Conservation (phyloP, 2,113 vertebrate species). For the Tychaedon coryphoeus region DNA sequence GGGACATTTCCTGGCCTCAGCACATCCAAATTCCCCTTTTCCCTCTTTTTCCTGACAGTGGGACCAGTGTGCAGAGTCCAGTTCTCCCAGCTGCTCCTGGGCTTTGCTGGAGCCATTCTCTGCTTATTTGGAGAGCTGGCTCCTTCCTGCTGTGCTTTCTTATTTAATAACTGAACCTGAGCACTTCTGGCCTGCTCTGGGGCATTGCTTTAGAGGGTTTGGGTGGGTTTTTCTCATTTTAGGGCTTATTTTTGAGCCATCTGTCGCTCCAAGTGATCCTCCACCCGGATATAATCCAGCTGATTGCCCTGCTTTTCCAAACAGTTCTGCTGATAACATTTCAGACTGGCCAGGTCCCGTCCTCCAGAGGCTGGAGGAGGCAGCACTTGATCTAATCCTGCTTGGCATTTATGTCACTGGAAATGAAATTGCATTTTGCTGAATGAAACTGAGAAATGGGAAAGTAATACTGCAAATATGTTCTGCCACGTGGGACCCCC, state of each 20-base stretch:
- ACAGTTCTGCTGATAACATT: background rate
- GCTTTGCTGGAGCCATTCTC: background rate
- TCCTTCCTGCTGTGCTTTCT: background rate
- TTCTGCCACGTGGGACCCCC: background rate
- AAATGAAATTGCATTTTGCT: conserved; percentile 53
- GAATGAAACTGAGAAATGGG: conserved; percentile 44
- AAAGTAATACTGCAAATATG: background rate
- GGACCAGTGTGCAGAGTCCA: background rate
- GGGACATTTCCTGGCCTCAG: background rate
- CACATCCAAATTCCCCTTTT: background rate
- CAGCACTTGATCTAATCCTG: conserved; percentile 38
- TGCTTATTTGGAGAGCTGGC: background rate
- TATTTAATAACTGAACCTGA: background rate
- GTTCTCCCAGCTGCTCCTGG: background rate
- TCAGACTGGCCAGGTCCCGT: background rate
- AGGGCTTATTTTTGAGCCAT: background rate
- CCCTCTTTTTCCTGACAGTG: background rate
- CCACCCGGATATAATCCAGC: background rate
- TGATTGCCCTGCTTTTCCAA: conserved; percentile 12
- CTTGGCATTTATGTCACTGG: conserved; percentile 36
- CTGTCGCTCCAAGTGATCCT: conserved; percentile 6
- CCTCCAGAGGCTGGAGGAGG: conserved; percentile 6
- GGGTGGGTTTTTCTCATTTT: background rate
- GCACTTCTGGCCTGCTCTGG: background rate
- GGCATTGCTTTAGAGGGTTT: background rate